Conservation (phyloP, 2,113 vertebrate genomes). For the Edolisoma coerulescens region DNA sequence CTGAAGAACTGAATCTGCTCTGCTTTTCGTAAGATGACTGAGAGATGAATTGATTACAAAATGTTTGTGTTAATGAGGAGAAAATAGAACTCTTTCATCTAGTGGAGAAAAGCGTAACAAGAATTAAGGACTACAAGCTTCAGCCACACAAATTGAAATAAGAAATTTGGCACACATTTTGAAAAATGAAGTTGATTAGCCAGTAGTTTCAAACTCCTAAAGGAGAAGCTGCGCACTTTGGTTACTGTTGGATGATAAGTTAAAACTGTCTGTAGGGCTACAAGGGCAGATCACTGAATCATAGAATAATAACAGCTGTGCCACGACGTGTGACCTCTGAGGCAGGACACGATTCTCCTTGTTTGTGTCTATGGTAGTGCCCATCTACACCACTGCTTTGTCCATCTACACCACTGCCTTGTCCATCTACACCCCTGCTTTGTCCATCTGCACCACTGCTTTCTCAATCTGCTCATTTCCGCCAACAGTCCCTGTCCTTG, state of each 20-base stretch:
- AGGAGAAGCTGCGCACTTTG: not conserved
- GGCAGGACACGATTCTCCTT: not conserved
- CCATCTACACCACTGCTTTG: not conserved
- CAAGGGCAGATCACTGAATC: not conserved
- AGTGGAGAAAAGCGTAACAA: not conserved
- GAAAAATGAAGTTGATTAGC: not conserved
- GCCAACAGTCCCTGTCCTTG: not conserved
- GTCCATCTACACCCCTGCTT: not conserved
- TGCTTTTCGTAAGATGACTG: not conserved
- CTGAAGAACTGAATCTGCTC: not conserved
- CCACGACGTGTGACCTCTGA: accelerated
- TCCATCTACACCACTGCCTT: not conserved
- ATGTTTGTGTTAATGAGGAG: not conserved
- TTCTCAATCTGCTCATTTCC: not conserved
- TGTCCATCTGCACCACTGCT: not conserved
- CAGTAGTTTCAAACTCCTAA: not conserved
- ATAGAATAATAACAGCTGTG: accelerated
- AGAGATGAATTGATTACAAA: not conserved
- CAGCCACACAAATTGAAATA: not conserved
- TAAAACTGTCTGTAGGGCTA: not conserved
- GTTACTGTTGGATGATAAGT: not conserved
- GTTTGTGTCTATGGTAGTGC: not conserved
- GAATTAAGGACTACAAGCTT: not conserved
- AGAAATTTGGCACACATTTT: not conserved
- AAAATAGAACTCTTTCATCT: slow-evolving; percentile 10